Evolutionary conservation across 2,888 invertebrate genomes (phyloP).

Genomic region (Marronus borbonicus): DNA sequence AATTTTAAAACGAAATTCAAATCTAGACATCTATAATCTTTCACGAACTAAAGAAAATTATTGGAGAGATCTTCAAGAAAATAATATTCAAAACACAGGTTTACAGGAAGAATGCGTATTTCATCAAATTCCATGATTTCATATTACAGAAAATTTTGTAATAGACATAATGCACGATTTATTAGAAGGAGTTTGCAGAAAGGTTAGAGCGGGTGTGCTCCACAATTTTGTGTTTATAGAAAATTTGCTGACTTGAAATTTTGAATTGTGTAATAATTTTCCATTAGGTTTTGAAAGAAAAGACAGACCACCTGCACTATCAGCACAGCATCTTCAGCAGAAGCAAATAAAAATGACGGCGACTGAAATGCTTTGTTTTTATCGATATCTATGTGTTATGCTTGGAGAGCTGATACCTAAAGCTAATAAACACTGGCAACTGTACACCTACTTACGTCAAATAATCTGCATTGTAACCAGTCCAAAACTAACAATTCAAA

Average conservation of each 20-base stretch:
- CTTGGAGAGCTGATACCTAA: not conserved
- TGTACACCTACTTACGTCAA: not conserved
- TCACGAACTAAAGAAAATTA: too few species aligned
- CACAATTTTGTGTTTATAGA: not conserved
- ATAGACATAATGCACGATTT: constrained; percentile 21
- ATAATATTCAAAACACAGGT: too few species aligned
- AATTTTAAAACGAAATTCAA: too few species aligned
- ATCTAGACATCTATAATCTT: too few species aligned
- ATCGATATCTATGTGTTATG: not conserved
- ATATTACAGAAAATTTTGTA: not conserved
- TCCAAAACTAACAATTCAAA: not conserved
- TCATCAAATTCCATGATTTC: not conserved
- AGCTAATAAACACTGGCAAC: not conserved
- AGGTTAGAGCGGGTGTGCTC: not conserved
- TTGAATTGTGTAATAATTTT: constrained; percentile 3
- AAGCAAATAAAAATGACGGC: not conserved
- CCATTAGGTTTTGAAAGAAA: not conserved
- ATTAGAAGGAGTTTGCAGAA: not conserved
- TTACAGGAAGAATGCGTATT: too few species aligned
- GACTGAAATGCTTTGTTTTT: constrained; percentile 6
- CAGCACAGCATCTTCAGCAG: not conserved
- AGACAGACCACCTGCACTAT: constrained; percentile 6
- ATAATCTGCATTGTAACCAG: constrained; percentile 5
- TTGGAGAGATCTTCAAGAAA: too few species aligned
- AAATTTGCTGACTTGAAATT: not conserved